phyloP scores from a whole-genome alignment of 2,113 vertebrate species.

The Hirundichthys speculiger region DNA sequence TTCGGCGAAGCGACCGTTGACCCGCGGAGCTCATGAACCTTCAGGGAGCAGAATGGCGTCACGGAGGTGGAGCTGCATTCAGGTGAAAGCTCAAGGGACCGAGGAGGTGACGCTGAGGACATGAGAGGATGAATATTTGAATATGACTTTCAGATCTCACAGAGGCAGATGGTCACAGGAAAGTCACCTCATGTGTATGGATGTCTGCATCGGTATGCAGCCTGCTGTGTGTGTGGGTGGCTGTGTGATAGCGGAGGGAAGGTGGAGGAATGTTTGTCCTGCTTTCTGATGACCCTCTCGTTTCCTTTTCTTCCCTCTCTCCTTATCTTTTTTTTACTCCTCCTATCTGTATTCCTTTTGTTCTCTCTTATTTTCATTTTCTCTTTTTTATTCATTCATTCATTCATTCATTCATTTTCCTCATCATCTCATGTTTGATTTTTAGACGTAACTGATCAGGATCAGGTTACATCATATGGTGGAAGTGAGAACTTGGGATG shows the following conservation, averaged over 20 bases:
- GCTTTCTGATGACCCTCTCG: too few relatives aligned
- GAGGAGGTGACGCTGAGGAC: constrained; percentile 5
- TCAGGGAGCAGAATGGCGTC: neutral
- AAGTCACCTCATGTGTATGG: constrained; percentile 56
- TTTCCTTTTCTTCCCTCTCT: neutral
- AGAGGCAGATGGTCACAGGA: constrained; percentile 34
- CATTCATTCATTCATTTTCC: too few relatives aligned
- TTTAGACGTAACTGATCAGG: too few relatives aligned
- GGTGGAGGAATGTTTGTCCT: too few relatives aligned
- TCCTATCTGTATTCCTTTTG: too few relatives aligned
- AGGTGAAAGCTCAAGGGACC: neutral
- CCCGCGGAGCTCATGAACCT: constrained; percentile 40
- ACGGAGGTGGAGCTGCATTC: neutral
- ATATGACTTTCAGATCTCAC: constrained; percentile 47
- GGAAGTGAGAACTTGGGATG: too few relatives aligned
- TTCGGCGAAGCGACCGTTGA: neutral
- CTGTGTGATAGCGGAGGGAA: too few relatives aligned
- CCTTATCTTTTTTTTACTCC: neutral
- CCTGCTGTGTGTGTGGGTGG: neutral
- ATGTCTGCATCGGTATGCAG: constrained; percentile 37
- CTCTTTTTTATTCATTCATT: too few relatives aligned
- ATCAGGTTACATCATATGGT: too few relatives aligned
- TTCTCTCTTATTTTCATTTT: neutral
- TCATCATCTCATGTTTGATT: too few relatives aligned
- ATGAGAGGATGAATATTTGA: constrained; percentile 37